Base-by-base conservation (phyloP, 1,140 invertebrate genomes). In the Cotesia vestalis region DNA sequence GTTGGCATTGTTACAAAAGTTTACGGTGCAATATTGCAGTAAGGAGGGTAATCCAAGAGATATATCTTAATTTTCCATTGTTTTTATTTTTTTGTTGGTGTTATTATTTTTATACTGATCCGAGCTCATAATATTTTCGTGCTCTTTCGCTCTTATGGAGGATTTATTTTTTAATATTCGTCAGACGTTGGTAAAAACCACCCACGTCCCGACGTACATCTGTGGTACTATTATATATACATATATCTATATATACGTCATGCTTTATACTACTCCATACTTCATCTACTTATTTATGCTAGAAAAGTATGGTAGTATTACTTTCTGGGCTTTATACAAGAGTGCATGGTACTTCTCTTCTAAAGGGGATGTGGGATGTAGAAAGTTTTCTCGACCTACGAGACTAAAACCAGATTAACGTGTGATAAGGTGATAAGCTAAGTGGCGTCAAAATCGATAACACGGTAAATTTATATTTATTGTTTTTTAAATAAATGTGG, bases 341-440 rank as follows among this genome's bases (percentile, higher is more conserved):
- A 17, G 53, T 57, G 53, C 9, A 17, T 38, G 9, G 63, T 12
- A 51, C 51, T 35, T 11, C 4, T 27, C 4, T 20, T 59, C 17
- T 59, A 20, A 9, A 20, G 57, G 57, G 57, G 20, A 20, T 59
- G 57, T 59, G 27, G 27, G 27, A 27, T 27, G 27, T 27, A 27
- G 14, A 20, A 3, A 62, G 40, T 34, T 17, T 38, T 63, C 27
- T 61, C n/a, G 17, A 70, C 20, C 34, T 64, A 63, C 46, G 17
- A 55, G 4, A 20, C 6, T 5, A 62, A 46, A 55, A 63, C 53
- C 20, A 38, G 38, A 40, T 46, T 38, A 57, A 46, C 40, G 6
- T 60, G 17, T 57, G 62, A 66, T 72, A 72, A 72, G 36, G 52
- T 46, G 70, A 71, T 71, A 63, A 71, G 66, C 46, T n/a, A 8